Percentiles rank a stretch among this genome's conserved stretches.
These are phyloP conservation scores for Trichomalopsis sarcophagae DNA, from an alignment of 1,140 invertebrate genomes.

Conservation along the genomic window DNA sequence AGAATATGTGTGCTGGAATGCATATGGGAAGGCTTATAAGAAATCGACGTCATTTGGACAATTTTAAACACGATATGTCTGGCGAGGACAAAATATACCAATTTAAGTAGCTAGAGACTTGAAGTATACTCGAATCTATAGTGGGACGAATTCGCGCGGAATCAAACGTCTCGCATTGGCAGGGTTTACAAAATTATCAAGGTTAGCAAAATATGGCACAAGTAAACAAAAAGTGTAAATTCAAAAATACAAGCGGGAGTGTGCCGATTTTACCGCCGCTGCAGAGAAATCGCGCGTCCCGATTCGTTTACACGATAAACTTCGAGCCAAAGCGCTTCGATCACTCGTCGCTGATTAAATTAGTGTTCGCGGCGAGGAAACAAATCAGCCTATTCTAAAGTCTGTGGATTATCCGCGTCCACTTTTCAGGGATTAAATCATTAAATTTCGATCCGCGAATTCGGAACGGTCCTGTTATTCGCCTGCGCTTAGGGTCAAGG, in stretches of 20 bases:
- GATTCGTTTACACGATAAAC: constrained; percentile 27
- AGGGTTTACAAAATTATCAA: constrained; percentile 26
- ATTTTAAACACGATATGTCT: no score
- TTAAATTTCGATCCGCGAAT: not conserved
- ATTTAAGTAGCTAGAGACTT: no score
- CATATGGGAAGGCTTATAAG: no score
- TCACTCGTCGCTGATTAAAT: constrained; percentile 12
- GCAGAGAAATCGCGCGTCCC: not conserved
- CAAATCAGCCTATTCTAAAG: constrained; percentile 26
- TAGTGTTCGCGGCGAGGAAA: not conserved
- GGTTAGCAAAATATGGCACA: constrained; percentile 35
- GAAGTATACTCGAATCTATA: not conserved
- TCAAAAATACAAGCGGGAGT: constrained; percentile 24
- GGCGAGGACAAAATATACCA: no score
- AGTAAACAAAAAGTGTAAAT: constrained; percentile 38
- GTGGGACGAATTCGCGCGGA: not conserved
- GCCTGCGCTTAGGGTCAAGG: not conserved
- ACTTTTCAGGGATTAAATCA: not conserved
- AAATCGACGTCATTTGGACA: no score
- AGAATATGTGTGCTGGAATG: not conserved
- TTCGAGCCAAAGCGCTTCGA: constrained; percentile 8
- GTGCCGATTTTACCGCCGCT: not conserved
- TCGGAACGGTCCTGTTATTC: not conserved
- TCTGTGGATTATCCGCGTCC: not conserved
- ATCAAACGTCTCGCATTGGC: not conserved